Evolutionary conservation across 2,888 invertebrate species (phyloP), one percentile per base, ranked within the genome.

Genomic region (Dexiosoma caninum): DNA sequence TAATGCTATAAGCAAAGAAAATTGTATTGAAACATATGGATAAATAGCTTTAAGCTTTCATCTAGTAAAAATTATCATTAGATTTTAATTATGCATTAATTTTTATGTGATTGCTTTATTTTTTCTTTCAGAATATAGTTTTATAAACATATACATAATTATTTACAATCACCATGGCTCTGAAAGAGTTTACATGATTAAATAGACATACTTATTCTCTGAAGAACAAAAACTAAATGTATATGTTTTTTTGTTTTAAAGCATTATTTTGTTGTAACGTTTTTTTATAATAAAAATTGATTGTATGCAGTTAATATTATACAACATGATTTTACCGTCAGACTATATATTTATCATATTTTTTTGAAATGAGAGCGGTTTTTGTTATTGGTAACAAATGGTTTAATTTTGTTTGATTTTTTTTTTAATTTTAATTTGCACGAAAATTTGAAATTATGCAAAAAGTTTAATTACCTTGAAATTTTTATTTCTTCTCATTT

Each of bases 21-120:
- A 27, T 5, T 27, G 27, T 27, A 3, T 27, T 27, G n/a, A n/a
- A n/a, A 27, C 4, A 27, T 27, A 27, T 27, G 27, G 6, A 27
- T 5, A 27, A 27, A 27, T 3, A 27, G 6, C 9, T 49, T 8
- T 19, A 35, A 14, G 0, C 16, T 53, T 42, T 30, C 16, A 27
- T 23, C 10, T 49, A 35, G 7, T 4, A 42, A 23, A 67, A 40
- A 23, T 27, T 27, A 30, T 51, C 6, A 21, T 30, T 51, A 66
- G 14, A 4, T 9, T 23, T 62, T 42, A 75, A 10, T 69, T 69
- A 60, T n/a, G n/a, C n/a, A 59, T 79, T 42, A 74, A 35, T 55
- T 60, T 55, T 37, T 70, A 57, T 75, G 53, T 66, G 55, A 75
- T 70, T 64, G 62, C 64, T 55, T 64, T 74, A 78, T 42, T 60